These are phyloP conservation scores for Zaprionus bogoriensis DNA, from an alignment of 2,888 invertebrate species.

Conservation along the genomic window DNA sequence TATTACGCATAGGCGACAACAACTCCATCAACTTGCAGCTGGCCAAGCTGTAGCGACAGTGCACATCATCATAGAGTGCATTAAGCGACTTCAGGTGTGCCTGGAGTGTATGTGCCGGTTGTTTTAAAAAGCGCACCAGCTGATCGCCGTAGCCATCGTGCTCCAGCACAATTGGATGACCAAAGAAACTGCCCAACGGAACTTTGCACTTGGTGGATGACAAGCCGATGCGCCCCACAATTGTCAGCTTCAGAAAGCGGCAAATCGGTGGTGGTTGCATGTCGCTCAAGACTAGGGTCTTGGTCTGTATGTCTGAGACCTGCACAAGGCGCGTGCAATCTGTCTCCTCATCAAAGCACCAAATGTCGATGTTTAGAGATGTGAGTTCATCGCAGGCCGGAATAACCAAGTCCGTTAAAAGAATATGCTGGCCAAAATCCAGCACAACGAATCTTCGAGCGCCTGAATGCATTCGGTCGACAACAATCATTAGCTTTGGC, in stretches of 20 bases:
- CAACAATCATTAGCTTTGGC: constrained; percentile 92
- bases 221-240: constrained; percentile 95
- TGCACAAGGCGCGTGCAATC: constrained; percentile 93
- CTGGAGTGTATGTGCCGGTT: constrained; percentile 74
- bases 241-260: constrained; percentile 95
- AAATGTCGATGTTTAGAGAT: constrained; percentile 94
- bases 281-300: constrained; percentile 93
- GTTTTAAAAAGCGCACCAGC: constrained; percentile 75
- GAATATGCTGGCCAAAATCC: constrained; percentile 93
- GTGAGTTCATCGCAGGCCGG: constrained; percentile 92
- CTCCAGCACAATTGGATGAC: constrained; percentile 91
- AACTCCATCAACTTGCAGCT: constrained; percentile 92
- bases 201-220: constrained; percentile 94
- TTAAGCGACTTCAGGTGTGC: constrained; percentile 87
- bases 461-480: constrained; percentile 96
- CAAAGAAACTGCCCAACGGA: constrained; percentile 96
- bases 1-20: constrained; percentile 89
- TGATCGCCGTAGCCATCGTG: constrained; percentile 84
- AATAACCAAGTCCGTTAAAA: constrained; percentile 93
- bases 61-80: constrained; percentile 90
- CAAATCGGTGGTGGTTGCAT: constrained; percentile 95
- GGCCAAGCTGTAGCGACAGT: constrained; percentile 91
- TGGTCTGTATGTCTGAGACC: constrained; percentile 93
- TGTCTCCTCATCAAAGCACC: constrained; percentile 93
- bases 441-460: constrained; percentile 95